Base-by-base conservation (phyloP, 1,140 invertebrate species). In the Mya arenaria region DNA sequence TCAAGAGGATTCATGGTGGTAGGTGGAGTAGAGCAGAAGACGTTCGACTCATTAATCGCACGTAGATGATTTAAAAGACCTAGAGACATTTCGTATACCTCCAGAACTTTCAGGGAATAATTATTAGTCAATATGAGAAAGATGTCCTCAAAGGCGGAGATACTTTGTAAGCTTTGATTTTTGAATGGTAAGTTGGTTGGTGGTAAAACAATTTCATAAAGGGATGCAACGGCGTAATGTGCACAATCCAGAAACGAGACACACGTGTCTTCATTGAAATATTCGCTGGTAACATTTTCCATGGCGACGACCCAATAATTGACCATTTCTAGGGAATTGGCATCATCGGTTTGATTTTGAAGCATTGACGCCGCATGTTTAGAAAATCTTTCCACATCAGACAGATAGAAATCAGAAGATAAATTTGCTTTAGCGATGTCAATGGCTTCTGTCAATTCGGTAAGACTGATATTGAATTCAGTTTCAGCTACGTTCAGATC, bases 11-110 rank as follows among this genome's bases (percentile, higher is more conserved):
- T n/a, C 15, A 1, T 19, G 37, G 39, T 65, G 13, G 6, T 17
- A 25, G 74, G 74, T 36, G 74, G 39, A 36, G 65, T 58, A 4
- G 74, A 78, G 30, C 74, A 78, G 56, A 66, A 78, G 1, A 58
- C 34, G 19, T 78, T 78, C 1, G 10, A 25, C 23, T 37, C 6
- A 1, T 48, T 5, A 23, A 78, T n/a, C 13, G 4, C n/a, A 1
- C 30, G 28, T 4, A 78, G 13, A 17, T 48, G 37, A 15, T 28
- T 52, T 4, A 52, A 25, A 23, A 78, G 37, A 66, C 13, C 4
- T 4, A 36, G 28, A 13, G 56, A 37, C 15, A 36, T 36, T 30
- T 15, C 32, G 23, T 37, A 17, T 34, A 34, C 25, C 5, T 66
- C 63, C 10, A n/a, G 25, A 2, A 66, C 34, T 1, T 23, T 32